phyloP scores from a whole-genome alignment of 2,888 invertebrate genomes.

The Pachydiplax longipennis region DNA sequence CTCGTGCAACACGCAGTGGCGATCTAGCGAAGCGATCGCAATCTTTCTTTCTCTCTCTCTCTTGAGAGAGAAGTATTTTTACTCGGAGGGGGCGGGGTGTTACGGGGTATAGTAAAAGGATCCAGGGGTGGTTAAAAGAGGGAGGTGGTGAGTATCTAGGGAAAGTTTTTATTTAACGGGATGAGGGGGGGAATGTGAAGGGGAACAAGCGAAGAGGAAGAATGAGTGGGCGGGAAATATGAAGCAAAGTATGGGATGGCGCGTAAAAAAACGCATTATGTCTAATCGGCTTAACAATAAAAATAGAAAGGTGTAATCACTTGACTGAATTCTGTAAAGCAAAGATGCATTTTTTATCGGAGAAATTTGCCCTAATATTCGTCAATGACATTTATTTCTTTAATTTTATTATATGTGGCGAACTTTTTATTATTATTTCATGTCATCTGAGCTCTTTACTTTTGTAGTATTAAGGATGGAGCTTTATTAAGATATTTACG shows the following conservation, averaged over 20 bases:
- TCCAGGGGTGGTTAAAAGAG: background rate
- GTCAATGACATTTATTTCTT: too few relatives aligned
- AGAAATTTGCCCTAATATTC: too few relatives aligned
- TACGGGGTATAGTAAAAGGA: background rate
- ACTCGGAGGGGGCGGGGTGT: background rate
- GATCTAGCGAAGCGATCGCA: background rate
- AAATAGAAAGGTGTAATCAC: too few relatives aligned
- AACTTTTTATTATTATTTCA: too few relatives aligned
- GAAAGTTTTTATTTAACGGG: background rate
- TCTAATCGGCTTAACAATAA: too few relatives aligned
- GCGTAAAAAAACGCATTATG: too few relatives aligned
- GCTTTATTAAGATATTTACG: too few relatives aligned
- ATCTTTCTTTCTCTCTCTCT: background rate
- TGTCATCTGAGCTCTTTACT: too few relatives aligned
- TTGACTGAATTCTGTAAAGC: too few relatives aligned
- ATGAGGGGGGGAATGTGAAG: background rate
- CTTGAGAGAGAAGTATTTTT: background rate
- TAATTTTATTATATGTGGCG: too few relatives aligned
- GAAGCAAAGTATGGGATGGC: background rate
- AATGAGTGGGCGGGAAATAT: background rate
- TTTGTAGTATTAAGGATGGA: too few relatives aligned
- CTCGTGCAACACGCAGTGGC: background rate
- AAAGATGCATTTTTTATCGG: too few relatives aligned
- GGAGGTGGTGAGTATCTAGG: background rate
- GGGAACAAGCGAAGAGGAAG: background rate